Conservation (phyloP, 2,113 vertebrate genomes). For the Rhizomys pruinosus region DNA sequence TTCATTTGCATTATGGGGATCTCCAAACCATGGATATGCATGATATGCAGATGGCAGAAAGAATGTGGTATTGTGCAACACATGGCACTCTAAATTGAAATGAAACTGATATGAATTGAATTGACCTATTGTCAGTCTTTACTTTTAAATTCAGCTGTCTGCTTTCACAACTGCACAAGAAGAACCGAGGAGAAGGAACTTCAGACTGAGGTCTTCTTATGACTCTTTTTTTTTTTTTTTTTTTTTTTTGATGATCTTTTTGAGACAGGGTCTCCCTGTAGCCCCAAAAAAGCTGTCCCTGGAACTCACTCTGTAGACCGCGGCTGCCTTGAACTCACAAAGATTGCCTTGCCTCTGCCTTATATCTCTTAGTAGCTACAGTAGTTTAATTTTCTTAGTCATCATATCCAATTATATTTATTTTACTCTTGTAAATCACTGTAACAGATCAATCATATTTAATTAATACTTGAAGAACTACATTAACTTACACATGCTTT, state of each 20-base stretch:
- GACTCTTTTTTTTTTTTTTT: too few relatives aligned
- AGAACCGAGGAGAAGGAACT: too few relatives aligned
- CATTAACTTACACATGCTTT: background rate
- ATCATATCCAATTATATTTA: slow-evolving; percentile 24
- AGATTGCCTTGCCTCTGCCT: too few relatives aligned
- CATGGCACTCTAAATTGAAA: slow-evolving; percentile 2
- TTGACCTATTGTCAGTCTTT: background rate
- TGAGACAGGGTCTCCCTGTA: too few relatives aligned
- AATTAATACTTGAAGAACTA: background rate
- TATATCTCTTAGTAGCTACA: background rate
- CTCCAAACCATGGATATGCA: background rate
- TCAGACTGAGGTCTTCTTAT: too few relatives aligned
- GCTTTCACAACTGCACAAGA: background rate
- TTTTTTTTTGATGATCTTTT: too few relatives aligned
- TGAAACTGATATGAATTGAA: background rate
- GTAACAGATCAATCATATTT: background rate
- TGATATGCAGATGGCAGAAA: background rate
- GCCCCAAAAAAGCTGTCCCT: too few relatives aligned
- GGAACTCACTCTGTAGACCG: too few relatives aligned
- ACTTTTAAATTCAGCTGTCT: background rate
- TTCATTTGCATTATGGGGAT: background rate
- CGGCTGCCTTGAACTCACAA: too few relatives aligned
- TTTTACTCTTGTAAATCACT: slow-evolving; percentile 2
- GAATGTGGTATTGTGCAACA: background rate
- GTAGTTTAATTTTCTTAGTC: background rate